Base-by-base conservation (phyloP, 2,113 vertebrate species). In the Rana temporaria region DNA sequence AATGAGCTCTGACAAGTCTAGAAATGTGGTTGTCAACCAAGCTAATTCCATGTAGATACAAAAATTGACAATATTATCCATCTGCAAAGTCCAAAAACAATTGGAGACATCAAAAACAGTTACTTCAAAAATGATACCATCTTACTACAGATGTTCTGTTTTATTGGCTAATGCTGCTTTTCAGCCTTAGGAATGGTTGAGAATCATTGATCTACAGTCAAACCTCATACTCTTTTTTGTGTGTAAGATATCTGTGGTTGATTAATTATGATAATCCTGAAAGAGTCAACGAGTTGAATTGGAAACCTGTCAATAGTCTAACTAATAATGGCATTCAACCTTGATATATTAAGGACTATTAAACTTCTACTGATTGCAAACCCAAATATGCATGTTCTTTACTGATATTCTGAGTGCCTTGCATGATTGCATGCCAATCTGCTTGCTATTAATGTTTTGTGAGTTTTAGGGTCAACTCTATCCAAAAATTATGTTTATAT, bases 341-440 rank as follows among this genome's bases (percentile, higher is more conserved):
- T 77, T 87, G 88, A 89, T 82, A 66, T 76, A 85, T 84, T 82
- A 85, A 86, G 88, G 89, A 88, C 76, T 67, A 75, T 84, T 86
- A 88, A 90, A 88, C 85, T 87, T 83, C 86, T 86, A 86, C 56
- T 74, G 85, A 86, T 75, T 68, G 60, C 85, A 84, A 78, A 20
- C 57, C 65, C 82, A 30, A 30, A 70, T 78, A 20, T 82, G 82
- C 67, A 24, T 38, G 68, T 57, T 18, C 4, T 16, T 3, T 42
- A 79, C 69, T 64, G 72, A 62, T 70, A 1, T 52, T 19, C 30
- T 62, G 81, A 78, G 0, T 86, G 87, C 83, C 85, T 85, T 82
- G 81, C 81, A 83, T 83, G 81, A 52, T 6, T 88, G 90, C 90
- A 90, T 88, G 90, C 78, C 86, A 85, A 63, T 19, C 56, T 82